phyloP scores from a whole-genome alignment of 1,140 invertebrate genomes.

The Brachionus rubens region DNA sequence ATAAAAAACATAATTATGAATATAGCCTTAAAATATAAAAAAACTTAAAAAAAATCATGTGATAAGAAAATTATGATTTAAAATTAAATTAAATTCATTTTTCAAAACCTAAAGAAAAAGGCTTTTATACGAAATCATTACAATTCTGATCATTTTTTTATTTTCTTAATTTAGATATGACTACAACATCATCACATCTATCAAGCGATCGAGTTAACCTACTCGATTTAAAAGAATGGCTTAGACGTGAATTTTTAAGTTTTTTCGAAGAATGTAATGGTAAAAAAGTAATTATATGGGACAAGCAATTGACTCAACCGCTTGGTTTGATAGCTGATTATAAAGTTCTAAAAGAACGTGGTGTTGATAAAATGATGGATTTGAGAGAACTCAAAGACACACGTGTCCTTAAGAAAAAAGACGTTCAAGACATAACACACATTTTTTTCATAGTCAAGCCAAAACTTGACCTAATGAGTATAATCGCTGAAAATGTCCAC shows the following conservation, averaged over 20 bases:
- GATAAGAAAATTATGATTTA: too few species aligned
- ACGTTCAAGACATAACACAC: conserved; percentile 67
- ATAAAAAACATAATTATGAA: too few species aligned
- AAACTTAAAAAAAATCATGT: too few species aligned
- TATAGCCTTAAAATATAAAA: too few species aligned
- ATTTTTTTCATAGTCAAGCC: conserved; percentile 84
- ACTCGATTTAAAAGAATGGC: conserved; percentile 36
- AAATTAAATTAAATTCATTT: too few species aligned
- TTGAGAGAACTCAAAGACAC: conserved; percentile 33
- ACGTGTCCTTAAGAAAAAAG: conserved; percentile 47
- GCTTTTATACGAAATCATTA: conserved; percentile 1
- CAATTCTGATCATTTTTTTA: neutral
- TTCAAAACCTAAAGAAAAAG: neutral
- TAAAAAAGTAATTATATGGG: conserved; percentile 71
- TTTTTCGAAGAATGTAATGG: conserved; percentile 43
- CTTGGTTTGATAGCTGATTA: conserved; percentile 81
- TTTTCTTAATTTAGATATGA: neutral
- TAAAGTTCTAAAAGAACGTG: conserved; percentile 66
- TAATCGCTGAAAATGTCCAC: conserved; percentile 76
- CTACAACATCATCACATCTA: conserved; percentile 29
- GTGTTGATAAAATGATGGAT: conserved; percentile 44
- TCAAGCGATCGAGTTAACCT: conserved; percentile 40
- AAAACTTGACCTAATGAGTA: conserved; percentile 75
- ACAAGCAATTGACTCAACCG: conserved; percentile 79
- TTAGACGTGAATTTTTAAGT: conserved; percentile 45